These are phyloP conservation scores for Indri indri DNA, from an alignment of 2,113 vertebrate species.

Conservation along the genomic window DNA sequence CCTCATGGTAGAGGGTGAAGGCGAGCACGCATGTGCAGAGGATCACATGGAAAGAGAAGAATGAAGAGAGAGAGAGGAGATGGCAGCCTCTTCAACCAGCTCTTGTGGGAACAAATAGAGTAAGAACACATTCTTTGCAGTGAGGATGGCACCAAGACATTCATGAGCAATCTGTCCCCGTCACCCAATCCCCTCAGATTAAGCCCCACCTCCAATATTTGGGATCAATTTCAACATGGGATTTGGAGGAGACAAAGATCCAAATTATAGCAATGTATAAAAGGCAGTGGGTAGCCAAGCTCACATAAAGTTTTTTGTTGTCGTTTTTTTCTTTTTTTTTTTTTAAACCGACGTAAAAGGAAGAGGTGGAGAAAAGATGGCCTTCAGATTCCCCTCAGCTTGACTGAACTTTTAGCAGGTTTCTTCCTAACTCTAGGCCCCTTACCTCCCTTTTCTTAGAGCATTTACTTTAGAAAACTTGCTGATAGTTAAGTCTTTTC, in stretches of 20 bases:
- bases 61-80: not conserved
- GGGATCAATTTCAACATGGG: not conserved
- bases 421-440: not conserved
- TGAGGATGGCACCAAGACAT: not conserved
- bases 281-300: not conserved
- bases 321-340: no score
- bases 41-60: not conserved
- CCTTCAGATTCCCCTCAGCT: not conserved
- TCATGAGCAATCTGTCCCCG: not conserved
- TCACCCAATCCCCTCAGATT: not conserved
- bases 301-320: not conserved
- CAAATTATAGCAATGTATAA: not conserved
- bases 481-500: not conserved
- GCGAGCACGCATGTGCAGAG: not conserved
- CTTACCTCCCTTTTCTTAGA: not conserved
- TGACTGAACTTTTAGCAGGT: not conserved
- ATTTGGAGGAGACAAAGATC: not conserved
- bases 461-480: not conserved
- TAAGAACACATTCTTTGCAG: not conserved
- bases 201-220: not conserved
- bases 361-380: not conserved
- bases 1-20: not conserved
- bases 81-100: not conserved
- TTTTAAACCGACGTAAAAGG: not conserved
- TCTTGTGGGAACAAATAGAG: not conserved